Evolutionary conservation across 2,797 vertebrate species (phyloP).

Genomic region (Channa striata): DNA sequence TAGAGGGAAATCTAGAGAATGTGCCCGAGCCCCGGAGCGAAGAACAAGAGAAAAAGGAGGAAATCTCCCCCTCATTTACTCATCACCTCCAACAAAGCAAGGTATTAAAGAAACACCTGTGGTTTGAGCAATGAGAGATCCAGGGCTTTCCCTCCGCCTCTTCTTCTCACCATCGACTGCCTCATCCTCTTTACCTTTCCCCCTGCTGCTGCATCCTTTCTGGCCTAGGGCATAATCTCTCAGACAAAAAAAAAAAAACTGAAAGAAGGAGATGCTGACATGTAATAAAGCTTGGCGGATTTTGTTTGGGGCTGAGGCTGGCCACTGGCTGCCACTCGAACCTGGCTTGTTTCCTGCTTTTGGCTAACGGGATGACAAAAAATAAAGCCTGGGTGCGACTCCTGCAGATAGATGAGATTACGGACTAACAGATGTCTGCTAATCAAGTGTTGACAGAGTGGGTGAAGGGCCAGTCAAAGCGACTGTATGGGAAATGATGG

Average conservation of each 20-base stretch:
- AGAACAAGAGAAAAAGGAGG: conserved; percentile 37
- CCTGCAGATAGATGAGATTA: conserved; percentile 64
- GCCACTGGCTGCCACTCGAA: conserved; percentile 33
- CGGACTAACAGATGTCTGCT: conserved; percentile 69
- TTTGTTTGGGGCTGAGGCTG: conserved; percentile 59
- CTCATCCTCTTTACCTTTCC: conserved; percentile 33
- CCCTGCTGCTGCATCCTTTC: conserved; percentile 51
- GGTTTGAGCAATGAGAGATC: conserved; percentile 80
- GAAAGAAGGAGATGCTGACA: conserved; percentile 71
- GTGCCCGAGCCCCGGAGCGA: conserved; percentile 52
- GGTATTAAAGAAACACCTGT: conserved; percentile 85
- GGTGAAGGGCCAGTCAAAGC: conserved; percentile 46
- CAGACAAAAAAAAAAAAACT: conserved; percentile 69
- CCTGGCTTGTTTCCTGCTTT: conserved; percentile 39
- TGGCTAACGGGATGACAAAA: conserved; percentile 17
- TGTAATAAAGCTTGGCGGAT: conserved; percentile 76
- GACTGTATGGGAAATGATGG: conserved; percentile 51
- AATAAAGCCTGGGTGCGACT: conserved; percentile 22
- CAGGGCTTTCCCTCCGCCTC: conserved; percentile 48
- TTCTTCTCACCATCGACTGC: conserved; percentile 38
- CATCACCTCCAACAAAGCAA: conserved; percentile 75
- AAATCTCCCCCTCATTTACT: conserved; percentile 55
- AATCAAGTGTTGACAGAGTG: conserved; percentile 76
- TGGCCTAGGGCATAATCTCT: conserved; percentile 74
- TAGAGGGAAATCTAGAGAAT: conserved; percentile 54